Percentiles rank a stretch among this genome's conserved stretches.
Conservation (phyloP, 2,888 invertebrate species). For the Morpho achilles region DNA sequence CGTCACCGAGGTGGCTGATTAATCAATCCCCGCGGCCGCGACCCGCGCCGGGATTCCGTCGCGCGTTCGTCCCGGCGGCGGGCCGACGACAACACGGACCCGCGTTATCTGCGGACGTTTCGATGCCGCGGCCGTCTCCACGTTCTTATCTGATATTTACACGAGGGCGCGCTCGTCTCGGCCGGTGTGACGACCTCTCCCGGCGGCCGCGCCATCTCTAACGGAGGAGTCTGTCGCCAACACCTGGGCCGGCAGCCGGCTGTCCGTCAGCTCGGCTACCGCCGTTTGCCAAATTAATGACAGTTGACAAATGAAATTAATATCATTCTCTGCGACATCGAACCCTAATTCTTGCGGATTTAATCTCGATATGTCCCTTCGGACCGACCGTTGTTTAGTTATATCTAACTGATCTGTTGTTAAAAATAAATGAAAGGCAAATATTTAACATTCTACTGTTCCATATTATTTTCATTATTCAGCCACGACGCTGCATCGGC, state of each 20-base stretch:
- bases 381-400: constrained; percentile 7
- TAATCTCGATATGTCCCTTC: not conserved
- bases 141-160: too few species aligned
- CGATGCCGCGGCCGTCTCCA: too few species aligned
- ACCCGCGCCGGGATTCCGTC: too few species aligned
- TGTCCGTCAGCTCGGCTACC: constrained; percentile 30
- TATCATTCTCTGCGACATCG: constrained; percentile 49
- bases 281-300: constrained; percentile 45
- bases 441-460: not conserved
- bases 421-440: not conserved
- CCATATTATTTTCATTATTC: not conserved
- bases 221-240: too few species aligned
- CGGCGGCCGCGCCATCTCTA: too few species aligned
- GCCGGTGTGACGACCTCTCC: too few species aligned
- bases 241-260: constrained; percentile 11
- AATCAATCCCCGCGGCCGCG: constrained; percentile 13
- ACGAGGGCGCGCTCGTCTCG: too few species aligned
- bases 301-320: constrained; percentile 48
- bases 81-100: constrained; percentile 1
- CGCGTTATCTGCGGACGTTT: not conserved
- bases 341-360: constrained; percentile 28
- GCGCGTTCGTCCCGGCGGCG: too few species aligned
- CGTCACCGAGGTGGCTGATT: constrained; percentile 23
- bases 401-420: not conserved
- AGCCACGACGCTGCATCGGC: not conserved